Evolutionary conservation across 1,140 invertebrate species (phyloP), one percentile per base, ranked within the genome.

Genomic region (Leptopilina clavipes): DNA sequence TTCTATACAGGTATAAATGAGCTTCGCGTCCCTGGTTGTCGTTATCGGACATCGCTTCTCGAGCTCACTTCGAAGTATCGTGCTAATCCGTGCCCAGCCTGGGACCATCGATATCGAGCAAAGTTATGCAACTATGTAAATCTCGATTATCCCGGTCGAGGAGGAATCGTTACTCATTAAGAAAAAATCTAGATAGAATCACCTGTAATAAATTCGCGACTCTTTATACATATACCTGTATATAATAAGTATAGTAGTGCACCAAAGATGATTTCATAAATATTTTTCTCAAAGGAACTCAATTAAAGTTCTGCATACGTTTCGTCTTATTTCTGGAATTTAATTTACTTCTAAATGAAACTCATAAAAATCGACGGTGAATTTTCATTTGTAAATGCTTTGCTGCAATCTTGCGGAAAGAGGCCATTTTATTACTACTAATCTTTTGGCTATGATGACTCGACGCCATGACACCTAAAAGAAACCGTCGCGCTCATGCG

Each of bases 121-220:
- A 59, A 59, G 18, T 59, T 59, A 59, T 59, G 54, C 54, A 59
- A 59, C 54, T 25, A 59, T 59, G 54, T 59, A 59, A 22, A 59
- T 59, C 54, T 22, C 18, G 54, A 59, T 59, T 59, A 59, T 22
- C 54, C 54, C 22, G 54, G 6, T 22, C 54, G 54, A 59, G 54
- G 54, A 59, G n/a, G n/a, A n/a, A 59, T 59, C 54, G 54, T 59
- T 59, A 59, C 54, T 59, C 54, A 59, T 59, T 59, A 59, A 59
- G 54, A 9, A 59, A 59, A 59, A 59, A 19, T 19, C 22, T 8
- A 59, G 54, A 59, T 59, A 59, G 54, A 59, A 59, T 59, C 54
- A 59, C 54, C 22, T 59, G 17, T 22, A 59, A 59, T 59, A 59
- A 59, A 59, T 59, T 59, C 11, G 19, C 22, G 18, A 59, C 22